Percentiles rank a stretch among this genome's conserved stretches.
Conservation (phyloP, 2,797 vertebrate species). For the Arvicola amphibius region DNA sequence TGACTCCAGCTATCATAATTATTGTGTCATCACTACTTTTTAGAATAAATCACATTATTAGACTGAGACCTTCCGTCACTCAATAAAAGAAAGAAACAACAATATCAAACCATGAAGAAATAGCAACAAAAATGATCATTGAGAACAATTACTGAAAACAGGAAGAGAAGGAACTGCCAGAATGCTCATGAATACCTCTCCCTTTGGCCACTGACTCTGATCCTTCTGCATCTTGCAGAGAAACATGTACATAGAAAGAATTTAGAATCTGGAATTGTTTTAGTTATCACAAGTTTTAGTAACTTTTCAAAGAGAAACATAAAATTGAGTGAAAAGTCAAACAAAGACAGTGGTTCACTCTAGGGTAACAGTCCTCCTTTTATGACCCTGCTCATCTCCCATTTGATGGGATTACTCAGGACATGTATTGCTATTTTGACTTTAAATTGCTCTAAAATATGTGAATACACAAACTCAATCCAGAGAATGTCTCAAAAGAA, state of each 20-base stretch:
- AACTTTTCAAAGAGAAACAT: constrained; percentile 76
- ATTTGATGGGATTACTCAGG: constrained; percentile 59
- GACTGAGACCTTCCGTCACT: background rate
- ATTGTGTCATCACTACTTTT: background rate
- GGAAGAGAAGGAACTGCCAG: background rate
- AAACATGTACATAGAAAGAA: constrained; percentile 66
- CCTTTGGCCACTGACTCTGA: constrained; percentile 1
- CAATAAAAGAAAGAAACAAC: background rate
- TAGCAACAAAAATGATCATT: background rate
- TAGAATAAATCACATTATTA: background rate
- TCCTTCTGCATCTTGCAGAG: background rate
- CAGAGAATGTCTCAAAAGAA: constrained; percentile 29
- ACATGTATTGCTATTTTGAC: constrained; percentile 67
- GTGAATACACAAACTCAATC: constrained; percentile 53
- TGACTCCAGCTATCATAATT: background rate
- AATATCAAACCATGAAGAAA: background rate
- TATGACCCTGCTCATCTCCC: constrained; percentile 28
- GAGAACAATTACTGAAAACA: background rate
- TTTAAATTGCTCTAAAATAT: constrained; percentile 69
- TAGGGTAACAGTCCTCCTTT: constrained; percentile 53
- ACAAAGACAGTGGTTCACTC: constrained; percentile 74
- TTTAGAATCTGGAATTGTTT: constrained; percentile 76
- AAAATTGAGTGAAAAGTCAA: constrained; percentile 78
- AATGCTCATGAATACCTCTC: background rate
- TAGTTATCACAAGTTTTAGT: constrained; percentile 76